Evolutionary conservation across 2,888 invertebrate species (phyloP).

Genomic region (Chromoteleia sp.): DNA sequence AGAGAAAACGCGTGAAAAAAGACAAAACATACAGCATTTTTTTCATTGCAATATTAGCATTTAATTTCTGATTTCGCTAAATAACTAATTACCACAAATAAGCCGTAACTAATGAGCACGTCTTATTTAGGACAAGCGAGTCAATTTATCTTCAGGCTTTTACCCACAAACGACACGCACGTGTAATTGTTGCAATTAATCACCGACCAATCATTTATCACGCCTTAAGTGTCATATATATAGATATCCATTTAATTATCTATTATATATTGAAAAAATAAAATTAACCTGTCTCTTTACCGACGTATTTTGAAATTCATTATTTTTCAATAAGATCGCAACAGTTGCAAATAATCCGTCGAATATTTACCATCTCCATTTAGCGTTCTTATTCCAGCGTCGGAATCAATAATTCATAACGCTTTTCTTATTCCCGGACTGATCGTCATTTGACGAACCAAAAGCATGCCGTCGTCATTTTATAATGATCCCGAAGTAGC

Average conservation of each 20-base stretch:
- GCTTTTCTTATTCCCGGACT: too few relatives aligned
- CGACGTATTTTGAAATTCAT: slow-evolving; percentile 17
- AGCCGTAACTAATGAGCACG: slow-evolving; percentile 43
- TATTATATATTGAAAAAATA: slow-evolving; percentile 47
- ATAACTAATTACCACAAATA: slow-evolving; percentile 47
- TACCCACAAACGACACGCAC: slow-evolving; percentile 57
- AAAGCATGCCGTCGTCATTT: slow-evolving; percentile 2
- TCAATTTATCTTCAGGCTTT: slow-evolving; percentile 61
- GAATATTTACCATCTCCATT: too few relatives aligned
- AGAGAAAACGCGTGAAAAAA: too few relatives aligned
- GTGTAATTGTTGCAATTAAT: slow-evolving; percentile 66
- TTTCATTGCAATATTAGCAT: too few relatives aligned
- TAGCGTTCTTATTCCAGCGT: too few relatives aligned
- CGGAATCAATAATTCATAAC: too few relatives aligned
- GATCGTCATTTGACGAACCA: too few relatives aligned
- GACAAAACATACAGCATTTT: too few relatives aligned
- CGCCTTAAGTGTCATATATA: slow-evolving; percentile 66
- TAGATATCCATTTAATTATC: slow-evolving; percentile 40
- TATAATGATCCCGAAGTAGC: slow-evolving; percentile 27
- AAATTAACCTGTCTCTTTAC: slow-evolving; percentile 16
- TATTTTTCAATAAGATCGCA: slow-evolving; percentile 3
- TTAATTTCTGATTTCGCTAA: slow-evolving; percentile 15
- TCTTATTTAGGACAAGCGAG: slow-evolving; percentile 60
- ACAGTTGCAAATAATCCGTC: neutral
- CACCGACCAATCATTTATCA: slow-evolving; percentile 67